Base-by-base conservation (phyloP, 2,797 vertebrate genomes). In the Hypotaenidia philippensis region DNA sequence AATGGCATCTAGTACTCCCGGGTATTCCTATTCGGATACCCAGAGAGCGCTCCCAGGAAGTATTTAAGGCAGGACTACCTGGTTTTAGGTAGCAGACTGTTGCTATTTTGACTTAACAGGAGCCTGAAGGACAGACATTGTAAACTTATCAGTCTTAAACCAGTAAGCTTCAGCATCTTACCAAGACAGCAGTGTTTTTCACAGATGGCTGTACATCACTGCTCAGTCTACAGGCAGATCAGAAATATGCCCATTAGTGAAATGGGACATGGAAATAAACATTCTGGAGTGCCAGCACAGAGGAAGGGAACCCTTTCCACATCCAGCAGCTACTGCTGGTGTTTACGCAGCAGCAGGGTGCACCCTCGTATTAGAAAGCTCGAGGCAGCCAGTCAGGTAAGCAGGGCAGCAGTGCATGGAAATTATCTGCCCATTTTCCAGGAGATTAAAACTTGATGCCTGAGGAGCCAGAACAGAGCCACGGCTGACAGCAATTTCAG, bases 201-300 rank as follows among this genome's bases (percentile, higher is more conserved):
- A 60, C 0, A 34, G 74, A 55, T 12, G 18, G 23, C 4, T 36
- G 10, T 26, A 60, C 57, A 63, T 12, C 1, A 0, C 45, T n/a
- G n/a, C 66, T 83, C 19, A 27, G 34, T 14, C 56, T 55, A 38
- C 17, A 36, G 34, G 38, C 53, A 83, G 32, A 32, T 66, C 21
- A 94, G 50, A 84, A 81, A 78, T 8, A 45, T 0, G 4, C 6
- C 1, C 55, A 10, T 40, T 34, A 55, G 38, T 29, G 59, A 78
- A 75, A 78, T 2, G 5, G 4, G 8, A 50, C 56, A 45, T 8
- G 38, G 17, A 78, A 78, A 75, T 20, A 87, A 77, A 65, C 6
- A 15, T 49, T 45, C 36, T 23, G 49, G 19, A 80, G 45, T 0
- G 0, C 10, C 64, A 57, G 29, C 53, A 56, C 5, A 13, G 41